Conservation (phyloP, 1,140 invertebrate genomes). For the Brachionus paranguensis region DNA sequence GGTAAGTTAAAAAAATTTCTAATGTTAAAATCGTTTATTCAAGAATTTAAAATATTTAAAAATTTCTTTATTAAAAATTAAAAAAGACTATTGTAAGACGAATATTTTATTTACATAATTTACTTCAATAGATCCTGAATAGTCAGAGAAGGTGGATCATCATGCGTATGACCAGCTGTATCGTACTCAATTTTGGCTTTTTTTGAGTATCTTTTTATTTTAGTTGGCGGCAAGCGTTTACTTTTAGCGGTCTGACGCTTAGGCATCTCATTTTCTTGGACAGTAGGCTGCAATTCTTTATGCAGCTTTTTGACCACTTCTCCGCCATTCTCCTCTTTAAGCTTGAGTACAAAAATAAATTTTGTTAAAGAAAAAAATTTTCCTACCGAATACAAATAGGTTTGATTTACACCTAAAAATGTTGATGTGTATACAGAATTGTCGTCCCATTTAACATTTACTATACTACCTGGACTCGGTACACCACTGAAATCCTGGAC, state of each 20-base stretch:
- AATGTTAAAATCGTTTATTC: not conserved
- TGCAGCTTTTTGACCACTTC: not conserved
- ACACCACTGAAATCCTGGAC: not conserved
- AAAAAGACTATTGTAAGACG: not conserved
- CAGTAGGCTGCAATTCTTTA: not conserved
- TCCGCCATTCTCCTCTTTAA: not conserved
- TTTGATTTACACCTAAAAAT: constrained; percentile 31
- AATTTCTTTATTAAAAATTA: not conserved
- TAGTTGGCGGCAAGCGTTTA: not conserved
- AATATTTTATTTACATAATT: not conserved
- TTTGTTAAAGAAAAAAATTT: not conserved
- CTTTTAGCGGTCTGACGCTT: not conserved
- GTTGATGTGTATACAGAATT: constrained; percentile 27
- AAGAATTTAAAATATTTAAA: not conserved
- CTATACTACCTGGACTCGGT: constrained; percentile 1
- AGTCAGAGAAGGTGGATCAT: not conserved
- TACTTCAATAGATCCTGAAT: not conserved
- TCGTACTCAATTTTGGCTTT: not conserved
- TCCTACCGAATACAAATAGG: constrained; percentile 20
- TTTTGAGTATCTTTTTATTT: not conserved
- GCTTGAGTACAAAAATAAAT: constrained; percentile 20
- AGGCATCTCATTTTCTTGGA: not conserved
- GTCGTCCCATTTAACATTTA: constrained; percentile 41
- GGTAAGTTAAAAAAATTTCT: not conserved
- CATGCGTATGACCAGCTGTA: not conserved